Percentiles rank a stretch among this genome's conserved stretches.
These are phyloP conservation scores for Sorex maritimensis DNA, from an alignment of 2,797 vertebrate genomes.

Conservation along the genomic window DNA sequence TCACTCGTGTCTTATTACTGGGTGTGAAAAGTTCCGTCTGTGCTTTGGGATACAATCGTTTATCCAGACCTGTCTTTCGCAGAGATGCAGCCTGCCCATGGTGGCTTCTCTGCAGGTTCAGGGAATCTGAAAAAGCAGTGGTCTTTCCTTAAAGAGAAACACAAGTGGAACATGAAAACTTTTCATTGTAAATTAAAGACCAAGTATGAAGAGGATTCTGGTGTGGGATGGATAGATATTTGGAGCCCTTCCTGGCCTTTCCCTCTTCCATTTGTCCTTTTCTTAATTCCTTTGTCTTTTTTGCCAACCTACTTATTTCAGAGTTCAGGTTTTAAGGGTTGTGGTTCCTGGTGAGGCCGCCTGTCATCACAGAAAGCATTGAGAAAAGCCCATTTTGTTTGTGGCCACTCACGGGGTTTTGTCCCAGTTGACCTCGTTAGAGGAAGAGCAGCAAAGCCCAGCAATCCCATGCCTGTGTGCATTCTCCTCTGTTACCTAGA, in stretches of 20 bases:
- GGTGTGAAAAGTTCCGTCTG: neutral
- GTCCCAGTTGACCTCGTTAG: neutral
- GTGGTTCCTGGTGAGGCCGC: neutral
- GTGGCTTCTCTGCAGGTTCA: neutral
- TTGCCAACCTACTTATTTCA: neutral
- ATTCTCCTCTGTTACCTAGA: slow-evolving; percentile 21
- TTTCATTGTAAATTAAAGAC: slow-evolving; percentile 47
- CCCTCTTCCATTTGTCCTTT: neutral
- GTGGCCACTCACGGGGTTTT: neutral
- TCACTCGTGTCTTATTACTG: slow-evolving; percentile 33
- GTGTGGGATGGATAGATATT: neutral
- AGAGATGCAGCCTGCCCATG: neutral
- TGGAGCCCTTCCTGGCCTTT: neutral
- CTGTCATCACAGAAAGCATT: neutral
- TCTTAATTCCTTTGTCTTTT: neutral
- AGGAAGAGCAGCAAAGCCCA: neutral
- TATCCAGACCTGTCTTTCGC: neutral
- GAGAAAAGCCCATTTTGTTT: slow-evolving; percentile 5
- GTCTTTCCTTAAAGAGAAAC: too few relatives aligned
- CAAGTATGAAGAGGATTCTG: slow-evolving; percentile 4
- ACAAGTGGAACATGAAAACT: neutral
- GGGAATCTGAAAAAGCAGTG: too few relatives aligned
- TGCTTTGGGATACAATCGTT: slow-evolving; percentile 23
- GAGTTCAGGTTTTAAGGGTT: neutral
- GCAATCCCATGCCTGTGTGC: neutral